These are phyloP conservation scores for Drosophila falleni DNA, from an alignment of 2,888 invertebrate genomes.

Conservation along the genomic window DNA sequence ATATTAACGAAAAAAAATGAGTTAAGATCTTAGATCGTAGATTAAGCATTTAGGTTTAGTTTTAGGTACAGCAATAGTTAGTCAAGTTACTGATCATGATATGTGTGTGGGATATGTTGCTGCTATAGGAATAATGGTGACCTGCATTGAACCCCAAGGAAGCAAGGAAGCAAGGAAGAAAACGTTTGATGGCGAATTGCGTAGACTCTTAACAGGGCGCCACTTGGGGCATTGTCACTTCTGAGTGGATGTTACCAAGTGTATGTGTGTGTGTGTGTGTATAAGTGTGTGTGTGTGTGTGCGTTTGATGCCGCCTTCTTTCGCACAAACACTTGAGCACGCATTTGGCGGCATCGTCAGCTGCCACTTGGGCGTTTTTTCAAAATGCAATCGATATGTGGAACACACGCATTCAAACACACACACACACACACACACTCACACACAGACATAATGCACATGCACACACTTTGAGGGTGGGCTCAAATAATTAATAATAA, in stretches of 20 bases:
- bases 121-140: constrained; percentile 17
- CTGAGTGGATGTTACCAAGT: constrained; percentile 24
- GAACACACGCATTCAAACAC: constrained; percentile 65
- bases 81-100: constrained; percentile 1
- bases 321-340: constrained; percentile 82
- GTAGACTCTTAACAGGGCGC: constrained; percentile 54
- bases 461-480: constrained; percentile 3
- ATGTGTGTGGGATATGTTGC: neutral
- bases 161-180: neutral
- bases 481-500: constrained; percentile 79
- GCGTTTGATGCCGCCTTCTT: constrained; percentile 49
- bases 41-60: no score
- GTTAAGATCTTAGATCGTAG: no score
- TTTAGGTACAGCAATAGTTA: neutral
- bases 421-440: constrained; percentile 20
- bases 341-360: constrained; percentile 82
- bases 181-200: constrained; percentile 56
- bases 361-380: constrained; percentile 76
- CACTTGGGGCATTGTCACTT: constrained; percentile 65
- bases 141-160: constrained; percentile 53
- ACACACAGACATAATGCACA: neutral
- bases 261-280: constrained; percentile 6
- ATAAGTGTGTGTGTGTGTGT: constrained; percentile 36
- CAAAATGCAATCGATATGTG: constrained; percentile 76
- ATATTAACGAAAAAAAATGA: no score